A percentile compares a stretch with the other conserved stretches of the same genome.
Evolutionary conservation across 2,113 vertebrate species (phyloP).

Genomic region (Ophthalmolycus amberensis): DNA sequence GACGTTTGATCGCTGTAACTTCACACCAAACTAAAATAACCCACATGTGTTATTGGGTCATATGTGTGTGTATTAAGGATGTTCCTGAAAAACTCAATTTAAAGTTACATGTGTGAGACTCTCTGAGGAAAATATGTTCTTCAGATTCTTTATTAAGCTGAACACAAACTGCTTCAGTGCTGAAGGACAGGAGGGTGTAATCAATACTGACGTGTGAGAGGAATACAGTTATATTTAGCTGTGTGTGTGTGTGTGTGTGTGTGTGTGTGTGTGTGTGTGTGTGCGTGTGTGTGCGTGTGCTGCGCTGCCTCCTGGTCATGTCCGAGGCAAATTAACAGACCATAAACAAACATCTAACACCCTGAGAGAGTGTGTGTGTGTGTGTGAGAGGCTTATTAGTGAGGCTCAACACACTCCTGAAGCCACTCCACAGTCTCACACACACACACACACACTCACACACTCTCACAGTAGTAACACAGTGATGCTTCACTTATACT

Average conservation of each 20-base stretch:
- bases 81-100: neutral
- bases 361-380: slow-evolving; percentile 11
- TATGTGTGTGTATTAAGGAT: too few species aligned
- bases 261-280: slow-evolving; percentile 19
- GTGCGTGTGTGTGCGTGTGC: slow-evolving; percentile 19
- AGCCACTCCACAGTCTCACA: slow-evolving; percentile 1
- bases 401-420: slow-evolving; percentile 32
- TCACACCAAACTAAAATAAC: neutral
- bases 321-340: slow-evolving; percentile 59
- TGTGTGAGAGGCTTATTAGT: slow-evolving; percentile 32
- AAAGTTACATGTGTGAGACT: neutral
- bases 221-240: slow-evolving; percentile 53
- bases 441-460: slow-evolving; percentile 15
- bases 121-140: neutral
- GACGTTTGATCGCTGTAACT: neutral
- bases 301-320: slow-evolving; percentile 36
- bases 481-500: neutral
- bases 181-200: slow-evolving; percentile 45
- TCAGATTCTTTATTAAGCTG: slow-evolving; percentile 24
- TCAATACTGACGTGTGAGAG: slow-evolving; percentile 52
- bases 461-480: neutral
- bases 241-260: slow-evolving; percentile 10
- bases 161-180: slow-evolving; percentile 1
- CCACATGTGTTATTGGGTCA: neutral
- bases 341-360: slow-evolving; percentile 65